Evolutionary conservation across 2,797 vertebrate genomes (phyloP), one percentile per base, ranked within the genome.

Genomic region (Catamblyrhynchus diadema): DNA sequence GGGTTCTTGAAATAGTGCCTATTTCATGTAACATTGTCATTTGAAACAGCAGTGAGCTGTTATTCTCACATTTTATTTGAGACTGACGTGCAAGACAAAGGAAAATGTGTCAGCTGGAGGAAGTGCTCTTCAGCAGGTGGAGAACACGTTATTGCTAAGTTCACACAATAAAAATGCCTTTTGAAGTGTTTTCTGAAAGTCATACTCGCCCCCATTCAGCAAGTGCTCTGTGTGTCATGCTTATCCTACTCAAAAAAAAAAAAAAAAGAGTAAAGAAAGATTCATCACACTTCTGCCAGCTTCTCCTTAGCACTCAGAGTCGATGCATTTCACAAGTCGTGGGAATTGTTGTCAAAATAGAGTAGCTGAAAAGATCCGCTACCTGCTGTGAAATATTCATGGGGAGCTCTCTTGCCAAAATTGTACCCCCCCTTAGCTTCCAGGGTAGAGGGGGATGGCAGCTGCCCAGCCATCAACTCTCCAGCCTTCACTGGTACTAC

Each of bases 31-130:
- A 53, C 32, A 41, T 39, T 10, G 4, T 84, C 17, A 53, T 78
- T 24, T 80, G 27, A 91, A 91, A 70, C 25, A 39, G 56, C 33
- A 71, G 37, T 30, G 24, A 67, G 33, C 50, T 41, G 39, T 89
- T 93, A 13, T 60, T 60, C 61, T 81, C 28, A 23, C 50, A 53
- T 50, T 95, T 96, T 88, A 81, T 93, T 91, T 71, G n/a, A 89
- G 57, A 50, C 59, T 57, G 54, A 66, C 30, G 16, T 92, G 60
- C 54, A 85, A 88, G 90, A 90, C 81, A 91, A 78, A 90, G 30
- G 20, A 87, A 59, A 54, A n/a, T 0, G 5, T 53, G 61, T 80
- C 70, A 79, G 35, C 27, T 72, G 64, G 39, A 82, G 48, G 54
- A 90, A 81, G 28, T 42, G 42, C 35, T 72, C 3, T 7, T 3